Conservation (phyloP, 2,888 invertebrate species). For the Caenorhabditis macrosperma region DNA sequence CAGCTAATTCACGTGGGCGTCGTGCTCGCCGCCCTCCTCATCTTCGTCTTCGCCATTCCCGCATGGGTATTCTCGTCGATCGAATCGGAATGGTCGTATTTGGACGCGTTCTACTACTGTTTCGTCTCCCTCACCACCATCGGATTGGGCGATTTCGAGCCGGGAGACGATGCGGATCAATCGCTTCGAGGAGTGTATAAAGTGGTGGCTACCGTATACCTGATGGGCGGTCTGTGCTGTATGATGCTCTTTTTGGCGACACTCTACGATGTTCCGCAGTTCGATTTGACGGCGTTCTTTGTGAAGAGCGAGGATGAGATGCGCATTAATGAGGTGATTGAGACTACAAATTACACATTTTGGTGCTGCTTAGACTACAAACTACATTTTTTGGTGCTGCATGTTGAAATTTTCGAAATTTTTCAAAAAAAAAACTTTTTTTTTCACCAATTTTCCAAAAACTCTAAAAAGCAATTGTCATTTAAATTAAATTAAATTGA, state of each 20-base stretch:
- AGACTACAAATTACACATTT: not conserved
- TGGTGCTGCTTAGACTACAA: no score
- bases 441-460: no score
- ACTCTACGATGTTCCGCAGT: slow-evolving; percentile 91
- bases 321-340: slow-evolving; percentile 50
- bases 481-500: no score
- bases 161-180: slow-evolving; percentile 88
- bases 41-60: slow-evolving; percentile 87
- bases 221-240: slow-evolving; percentile 88
- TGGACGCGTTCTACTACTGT: slow-evolving; percentile 92
- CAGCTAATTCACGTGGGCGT: slow-evolving; percentile 87
- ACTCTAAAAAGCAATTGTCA: no score
- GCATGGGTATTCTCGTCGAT: slow-evolving; percentile 87
- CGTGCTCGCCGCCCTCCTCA: slow-evolving; percentile 82
- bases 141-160: slow-evolving; percentile 90
- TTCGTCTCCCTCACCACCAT: slow-evolving; percentile 92
- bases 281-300: slow-evolving; percentile 85
- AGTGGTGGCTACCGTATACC: slow-evolving; percentile 88
- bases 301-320: slow-evolving; percentile 66
- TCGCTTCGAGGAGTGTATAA: slow-evolving; percentile 89
- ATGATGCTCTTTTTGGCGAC: slow-evolving; percentile 90
- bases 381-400: no score
- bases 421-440: not conserved
- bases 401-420: no score
- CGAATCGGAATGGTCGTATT: slow-evolving; percentile 85